Percentiles rank a stretch among this genome's conserved stretches.
These are phyloP conservation scores for Ptychadena robeensis DNA, from an alignment of 2,797 vertebrate species.

Conservation along the genomic window DNA sequence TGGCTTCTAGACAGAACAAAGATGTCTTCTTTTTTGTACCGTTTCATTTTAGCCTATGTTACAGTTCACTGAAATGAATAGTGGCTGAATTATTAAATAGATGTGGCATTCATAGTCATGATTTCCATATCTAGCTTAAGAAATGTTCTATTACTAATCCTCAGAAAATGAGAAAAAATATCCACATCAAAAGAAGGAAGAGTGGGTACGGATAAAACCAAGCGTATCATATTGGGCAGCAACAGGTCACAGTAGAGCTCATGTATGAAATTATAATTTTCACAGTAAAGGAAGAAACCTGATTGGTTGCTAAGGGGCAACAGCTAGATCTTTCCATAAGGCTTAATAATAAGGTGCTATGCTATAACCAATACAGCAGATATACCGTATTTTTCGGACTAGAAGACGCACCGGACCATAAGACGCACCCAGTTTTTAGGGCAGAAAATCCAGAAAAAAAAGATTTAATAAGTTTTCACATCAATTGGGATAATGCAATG, in stretches of 20 bases:
- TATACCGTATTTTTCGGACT: too few relatives aligned
- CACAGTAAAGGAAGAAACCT: background rate
- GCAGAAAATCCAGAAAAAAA: too few relatives aligned
- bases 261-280: background rate
- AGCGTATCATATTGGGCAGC: constrained; percentile 15
- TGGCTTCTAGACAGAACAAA: constrained; percentile 53
- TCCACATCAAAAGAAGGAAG: constrained; percentile 21
- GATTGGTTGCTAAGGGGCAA: background rate
- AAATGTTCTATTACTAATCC: constrained; percentile 52
- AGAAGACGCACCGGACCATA: too few relatives aligned
- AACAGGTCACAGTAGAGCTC: constrained; percentile 8
- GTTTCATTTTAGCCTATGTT: constrained; percentile 54
- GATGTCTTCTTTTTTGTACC: constrained; percentile 52
- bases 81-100: constrained; percentile 56
- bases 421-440: too few relatives aligned
- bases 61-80: constrained; percentile 47
- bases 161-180: constrained; percentile 37
- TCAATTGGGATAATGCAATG: too few relatives aligned
- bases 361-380: too few relatives aligned
- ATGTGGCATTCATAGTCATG: constrained; percentile 50
- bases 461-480: too few relatives aligned
- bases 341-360: too few relatives aligned
- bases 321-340: background rate
- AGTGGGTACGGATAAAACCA: background rate
- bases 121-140: constrained; percentile 42